Evolutionary conservation across 2,113 vertebrate genomes (phyloP).

Genomic region (Choloepus hoffmanni): DNA sequence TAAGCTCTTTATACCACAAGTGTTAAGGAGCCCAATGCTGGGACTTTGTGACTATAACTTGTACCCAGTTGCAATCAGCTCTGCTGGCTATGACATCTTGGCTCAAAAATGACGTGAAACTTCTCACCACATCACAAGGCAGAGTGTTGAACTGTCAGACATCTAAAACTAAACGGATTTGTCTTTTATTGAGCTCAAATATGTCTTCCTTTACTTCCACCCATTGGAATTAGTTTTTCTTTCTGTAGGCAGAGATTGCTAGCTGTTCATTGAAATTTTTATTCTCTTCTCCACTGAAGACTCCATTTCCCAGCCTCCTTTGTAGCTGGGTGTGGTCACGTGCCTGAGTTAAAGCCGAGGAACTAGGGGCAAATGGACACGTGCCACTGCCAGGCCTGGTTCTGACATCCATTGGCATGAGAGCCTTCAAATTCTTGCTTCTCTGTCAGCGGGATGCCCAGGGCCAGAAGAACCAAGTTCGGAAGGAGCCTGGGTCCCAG

Average conservation of each 20-base stretch:
- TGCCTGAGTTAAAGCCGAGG: neutral
- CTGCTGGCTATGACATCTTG: too few species aligned
- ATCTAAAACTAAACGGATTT: neutral
- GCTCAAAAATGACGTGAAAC: neutral
- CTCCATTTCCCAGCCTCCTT: neutral
- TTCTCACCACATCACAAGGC: neutral
- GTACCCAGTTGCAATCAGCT: neutral
- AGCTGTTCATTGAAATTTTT: neutral
- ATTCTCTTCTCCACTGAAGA: neutral
- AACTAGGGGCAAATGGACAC: too few species aligned
- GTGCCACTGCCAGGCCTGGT: neutral
- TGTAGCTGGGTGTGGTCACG: neutral
- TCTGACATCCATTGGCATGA: neutral
- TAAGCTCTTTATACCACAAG: neutral
- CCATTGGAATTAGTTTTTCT: neutral
- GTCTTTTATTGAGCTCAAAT: conserved; percentile 2
- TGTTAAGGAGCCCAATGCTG: neutral
- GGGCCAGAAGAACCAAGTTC: neutral
- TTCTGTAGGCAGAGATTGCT: neutral
- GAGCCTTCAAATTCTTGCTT: fast-evolving
- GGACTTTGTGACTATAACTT: neutral
- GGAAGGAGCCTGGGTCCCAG: neutral
- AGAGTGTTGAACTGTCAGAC: neutral
- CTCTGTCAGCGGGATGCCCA: neutral
- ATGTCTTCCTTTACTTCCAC: neutral